These are phyloP conservation scores for Turnix velox DNA, from an alignment of 2,113 vertebrate species.

Conservation along the genomic window DNA sequence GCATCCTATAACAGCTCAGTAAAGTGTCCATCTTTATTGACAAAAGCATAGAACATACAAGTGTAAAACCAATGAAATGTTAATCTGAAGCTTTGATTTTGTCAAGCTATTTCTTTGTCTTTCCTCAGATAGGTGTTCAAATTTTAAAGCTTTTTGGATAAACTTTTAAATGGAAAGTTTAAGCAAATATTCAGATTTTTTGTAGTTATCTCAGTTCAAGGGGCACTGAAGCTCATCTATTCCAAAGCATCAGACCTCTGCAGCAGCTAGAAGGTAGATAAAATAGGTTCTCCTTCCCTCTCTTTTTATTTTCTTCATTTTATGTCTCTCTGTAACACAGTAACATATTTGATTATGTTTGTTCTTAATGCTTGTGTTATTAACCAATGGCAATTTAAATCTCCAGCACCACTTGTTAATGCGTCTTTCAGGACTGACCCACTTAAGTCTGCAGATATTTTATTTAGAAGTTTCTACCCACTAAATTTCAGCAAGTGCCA, in stretches of 20 bases:
- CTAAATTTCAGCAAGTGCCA: background rate
- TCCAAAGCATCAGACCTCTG: background rate
- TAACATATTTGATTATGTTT: background rate
- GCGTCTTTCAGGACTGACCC: background rate
- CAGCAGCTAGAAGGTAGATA: background rate
- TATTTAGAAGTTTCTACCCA: background rate
- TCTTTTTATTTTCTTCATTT: background rate
- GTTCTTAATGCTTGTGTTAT: background rate
- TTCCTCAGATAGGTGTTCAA: background rate
- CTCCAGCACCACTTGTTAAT: background rate
- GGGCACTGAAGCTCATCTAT: background rate
- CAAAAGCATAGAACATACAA: background rate
- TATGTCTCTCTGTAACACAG: background rate
- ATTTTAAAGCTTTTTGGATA: background rate
- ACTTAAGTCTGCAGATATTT: background rate
- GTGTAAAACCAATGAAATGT: background rate
- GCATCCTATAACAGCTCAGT: background rate
- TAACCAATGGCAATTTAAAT: background rate
- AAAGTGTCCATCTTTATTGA: background rate
- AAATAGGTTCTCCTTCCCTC: background rate
- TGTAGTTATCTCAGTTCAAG: background rate
- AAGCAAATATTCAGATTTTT: background rate
- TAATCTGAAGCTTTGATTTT: background rate
- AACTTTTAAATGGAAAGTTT: background rate
- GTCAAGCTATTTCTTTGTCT: background rate